These are phyloP conservation scores for Pristionchus pacificus DNA, from an alignment of 1,140 invertebrate species.

Conservation along the genomic window DNA sequence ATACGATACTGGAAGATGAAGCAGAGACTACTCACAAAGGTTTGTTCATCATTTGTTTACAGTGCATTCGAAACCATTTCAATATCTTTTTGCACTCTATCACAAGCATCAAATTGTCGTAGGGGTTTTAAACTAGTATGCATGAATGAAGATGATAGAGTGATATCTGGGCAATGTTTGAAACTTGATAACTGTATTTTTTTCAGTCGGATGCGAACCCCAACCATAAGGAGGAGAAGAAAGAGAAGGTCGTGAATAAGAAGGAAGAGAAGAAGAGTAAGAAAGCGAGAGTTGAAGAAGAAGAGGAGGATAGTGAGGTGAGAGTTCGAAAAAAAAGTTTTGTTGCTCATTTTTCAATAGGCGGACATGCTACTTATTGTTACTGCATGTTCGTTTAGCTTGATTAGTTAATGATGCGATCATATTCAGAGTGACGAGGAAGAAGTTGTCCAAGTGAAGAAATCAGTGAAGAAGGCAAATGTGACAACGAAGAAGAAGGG, in stretches of 20 bases:
- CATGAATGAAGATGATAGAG: not conserved
- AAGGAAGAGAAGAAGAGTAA: not conserved
- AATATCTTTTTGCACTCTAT: too few species aligned
- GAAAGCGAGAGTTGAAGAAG: not conserved
- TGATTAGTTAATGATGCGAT: too few species aligned
- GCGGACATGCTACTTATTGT: too few species aligned
- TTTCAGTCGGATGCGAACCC: not conserved
- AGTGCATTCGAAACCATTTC: not conserved
- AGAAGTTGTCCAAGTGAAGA: too few species aligned
- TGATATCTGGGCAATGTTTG: not conserved
- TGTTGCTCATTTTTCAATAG: too few species aligned
- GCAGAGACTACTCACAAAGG: conserved; percentile 9
- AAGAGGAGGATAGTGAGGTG: not conserved
- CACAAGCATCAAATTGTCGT: not conserved
- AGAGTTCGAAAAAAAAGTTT: too few species aligned
- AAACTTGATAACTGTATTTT: not conserved
- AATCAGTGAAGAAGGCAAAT: too few species aligned
- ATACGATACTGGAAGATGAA: conserved; percentile 31
- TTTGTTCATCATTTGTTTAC: not conserved
- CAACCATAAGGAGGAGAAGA: not conserved
- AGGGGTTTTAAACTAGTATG: too few species aligned
- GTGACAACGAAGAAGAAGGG: too few species aligned
- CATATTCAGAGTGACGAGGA: too few species aligned
- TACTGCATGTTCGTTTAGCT: too few species aligned
- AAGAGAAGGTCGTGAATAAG: not conserved